phyloP scores from a whole-genome alignment of 2,888 invertebrate genomes.

The Xestobium rufovillosum region DNA sequence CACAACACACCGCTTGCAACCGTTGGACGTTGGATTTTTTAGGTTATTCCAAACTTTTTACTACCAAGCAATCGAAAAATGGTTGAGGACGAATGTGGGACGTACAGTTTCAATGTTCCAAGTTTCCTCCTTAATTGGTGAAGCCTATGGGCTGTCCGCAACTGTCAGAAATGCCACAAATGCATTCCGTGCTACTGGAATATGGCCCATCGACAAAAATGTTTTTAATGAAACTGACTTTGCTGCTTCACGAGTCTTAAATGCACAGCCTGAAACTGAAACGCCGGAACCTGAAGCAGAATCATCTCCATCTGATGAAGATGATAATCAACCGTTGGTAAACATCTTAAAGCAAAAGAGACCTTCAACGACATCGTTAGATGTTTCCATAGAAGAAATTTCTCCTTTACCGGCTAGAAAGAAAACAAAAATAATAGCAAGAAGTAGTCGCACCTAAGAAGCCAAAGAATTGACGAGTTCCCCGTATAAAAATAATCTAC shows the following conservation, averaged over 20 bases:
- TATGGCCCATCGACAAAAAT: not conserved
- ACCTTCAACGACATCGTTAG: no score
- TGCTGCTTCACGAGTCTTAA: not conserved
- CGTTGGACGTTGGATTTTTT: constrained; percentile 29
- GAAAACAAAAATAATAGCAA: not conserved
- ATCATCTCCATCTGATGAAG: no score
- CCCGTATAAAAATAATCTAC: no score
- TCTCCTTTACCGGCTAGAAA: constrained; percentile 13
- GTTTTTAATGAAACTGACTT: constrained; percentile 1
- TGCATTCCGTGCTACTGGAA: not conserved
- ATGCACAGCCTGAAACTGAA: no score
- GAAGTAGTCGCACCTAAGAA: constrained; percentile 1
- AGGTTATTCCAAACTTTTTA: constrained; percentile 25
- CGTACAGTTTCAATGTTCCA: constrained; percentile 22
- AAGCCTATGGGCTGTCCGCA: not conserved
- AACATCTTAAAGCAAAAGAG: no score
- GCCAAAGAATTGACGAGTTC: no score
- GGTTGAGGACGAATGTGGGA: no score
- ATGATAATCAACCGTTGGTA: no score
- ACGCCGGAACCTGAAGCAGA: not conserved
- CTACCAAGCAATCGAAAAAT: constrained; percentile 23
- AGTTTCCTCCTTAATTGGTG: not conserved
- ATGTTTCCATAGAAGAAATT: constrained; percentile 10
- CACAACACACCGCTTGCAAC: constrained; percentile 24
- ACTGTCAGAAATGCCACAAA: not conserved